Base-by-base conservation (phyloP, 2,888 invertebrate species). In the Palloptera scutellata region DNA sequence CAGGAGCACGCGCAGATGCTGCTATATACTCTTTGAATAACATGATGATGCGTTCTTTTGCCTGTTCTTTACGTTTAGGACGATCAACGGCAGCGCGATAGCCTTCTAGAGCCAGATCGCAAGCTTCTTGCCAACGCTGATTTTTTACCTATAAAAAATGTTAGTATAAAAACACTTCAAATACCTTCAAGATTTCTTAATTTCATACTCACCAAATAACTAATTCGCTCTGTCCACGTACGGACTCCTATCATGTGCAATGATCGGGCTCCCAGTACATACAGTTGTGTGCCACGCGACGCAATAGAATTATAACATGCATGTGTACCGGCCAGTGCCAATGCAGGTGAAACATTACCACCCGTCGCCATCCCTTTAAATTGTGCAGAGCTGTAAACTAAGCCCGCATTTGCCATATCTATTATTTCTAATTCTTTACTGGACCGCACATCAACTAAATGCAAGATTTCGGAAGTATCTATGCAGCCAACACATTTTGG, bases 311-410 rank as follows among this genome's bases (percentile, higher is more conserved):
- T 91, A 79, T 92, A 93, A 78, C 92, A 92, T 0, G 89, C 89
- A 75, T 87, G 87, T 5, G 86, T 87, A 0, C 89, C 89, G 0
- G 89, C 89, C 63, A 86, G 80, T 52, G 88, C 87, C 82, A 89
- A 86, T 0, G 89, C 89, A 3, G 87, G 87, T 70, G 93, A 88
- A 75, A 92, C 98, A 81, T 96, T 96, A 0, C 98, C 97, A 8
- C 98, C 98, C 0, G 98, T 98, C 70, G 97, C 96, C 52, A 97
- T 86, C 0, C 94, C 98, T 86, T 96, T 90, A 77, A 92, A 93
- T 80, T 84, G 94, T 54, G 95, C 93, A 43, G 94, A 94, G 55
- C 93, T 92, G 79, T 95, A 96, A 0, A 95, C 93, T 52, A 96
- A 88, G 52, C 93, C 91, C 15, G 94, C 92, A 78, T 89, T 89